Conservation (phyloP, 1,140 invertebrate genomes). For the Macrostomum lignano region DNA sequence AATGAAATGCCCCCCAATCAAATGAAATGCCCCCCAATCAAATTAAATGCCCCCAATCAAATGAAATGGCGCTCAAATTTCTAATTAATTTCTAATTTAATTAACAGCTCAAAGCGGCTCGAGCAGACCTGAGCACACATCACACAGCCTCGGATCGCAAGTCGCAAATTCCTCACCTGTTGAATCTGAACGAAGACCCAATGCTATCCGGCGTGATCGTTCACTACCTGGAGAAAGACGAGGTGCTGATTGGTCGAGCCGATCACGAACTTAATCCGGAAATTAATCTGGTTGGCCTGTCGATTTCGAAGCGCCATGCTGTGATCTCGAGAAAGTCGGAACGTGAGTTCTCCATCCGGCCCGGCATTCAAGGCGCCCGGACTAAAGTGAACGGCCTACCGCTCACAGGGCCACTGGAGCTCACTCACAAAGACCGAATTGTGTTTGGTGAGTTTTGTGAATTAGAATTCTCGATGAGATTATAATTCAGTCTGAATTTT, state of each 20-base stretch:
- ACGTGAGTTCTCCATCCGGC: slow-evolving; percentile 14
- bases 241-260: slow-evolving; percentile 20
- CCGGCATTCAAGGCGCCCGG: slow-evolving; percentile 15
- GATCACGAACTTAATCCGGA: slow-evolving; percentile 15
- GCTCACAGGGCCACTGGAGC: slow-evolving; percentile 12
- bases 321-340: slow-evolving; percentile 12
- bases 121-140: slow-evolving; percentile 4
- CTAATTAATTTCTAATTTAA: not conserved
- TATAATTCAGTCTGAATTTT: not conserved
- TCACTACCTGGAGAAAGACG: slow-evolving; percentile 16
- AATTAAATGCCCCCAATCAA: no score
- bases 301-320: slow-evolving; percentile 22
- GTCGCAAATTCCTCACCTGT: slow-evolving; percentile 15
- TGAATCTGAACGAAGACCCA: slow-evolving; percentile 28
- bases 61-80: slow-evolving; percentile 4
- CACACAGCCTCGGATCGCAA: slow-evolving; percentile 9
- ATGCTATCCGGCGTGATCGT: slow-evolving; percentile 25
- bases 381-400: slow-evolving; percentile 25
- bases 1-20: no score
- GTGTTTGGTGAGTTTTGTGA: slow-evolving; percentile 19
- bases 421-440: slow-evolving; percentile 23
- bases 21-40: no score
- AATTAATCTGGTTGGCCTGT: slow-evolving; percentile 18
- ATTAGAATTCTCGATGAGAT: not conserved
- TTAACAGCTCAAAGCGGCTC: slow-evolving; percentile 9